Percentiles rank a stretch among this genome's conserved stretches.
These are phyloP conservation scores for Polylopha cassiicola DNA, from an alignment of 2,888 invertebrate species.

Conservation along the genomic window DNA sequence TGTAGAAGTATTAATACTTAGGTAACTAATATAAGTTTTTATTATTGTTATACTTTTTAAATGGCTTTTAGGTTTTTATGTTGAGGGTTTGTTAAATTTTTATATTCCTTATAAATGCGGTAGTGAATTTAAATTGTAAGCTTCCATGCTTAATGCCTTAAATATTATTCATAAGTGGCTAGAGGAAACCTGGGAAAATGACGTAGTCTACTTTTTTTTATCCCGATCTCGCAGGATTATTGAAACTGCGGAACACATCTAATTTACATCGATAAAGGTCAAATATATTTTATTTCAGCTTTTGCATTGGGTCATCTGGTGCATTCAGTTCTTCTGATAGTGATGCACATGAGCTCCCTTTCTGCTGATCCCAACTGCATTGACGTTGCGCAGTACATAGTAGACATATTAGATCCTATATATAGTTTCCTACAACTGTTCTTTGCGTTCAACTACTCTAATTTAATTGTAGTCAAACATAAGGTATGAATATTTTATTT, in stretches of 20 bases:
- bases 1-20: too few relatives aligned
- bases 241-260: conserved; percentile 74
- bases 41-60: too few relatives aligned
- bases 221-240: too few relatives aligned
- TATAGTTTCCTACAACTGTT: conserved; percentile 75
- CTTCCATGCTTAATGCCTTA: too few relatives aligned
- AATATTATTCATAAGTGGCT: too few relatives aligned
- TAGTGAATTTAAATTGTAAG: too few relatives aligned
- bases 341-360: conserved; percentile 5
- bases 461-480: conserved; percentile 63
- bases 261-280: conserved; percentile 5
- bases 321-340: conserved; percentile 7
- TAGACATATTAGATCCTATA: conserved; percentile 1
- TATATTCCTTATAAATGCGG: too few relatives aligned
- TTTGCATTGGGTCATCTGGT: conserved; percentile 18
- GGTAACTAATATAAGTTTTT: too few relatives aligned
- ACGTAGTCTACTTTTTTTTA: too few relatives aligned
- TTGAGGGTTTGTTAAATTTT: too few relatives aligned
- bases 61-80: too few relatives aligned
- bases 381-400: neutral
- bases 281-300: conserved; percentile 27
- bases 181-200: too few relatives aligned
- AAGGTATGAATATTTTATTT: conserved; percentile 2
- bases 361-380: conserved; percentile 3
- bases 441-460: conserved; percentile 83